Evolutionary conservation across 1,140 invertebrate genomes (phyloP), one percentile per base, ranked within the genome.

Genomic region (Drosophila rufa): DNA sequence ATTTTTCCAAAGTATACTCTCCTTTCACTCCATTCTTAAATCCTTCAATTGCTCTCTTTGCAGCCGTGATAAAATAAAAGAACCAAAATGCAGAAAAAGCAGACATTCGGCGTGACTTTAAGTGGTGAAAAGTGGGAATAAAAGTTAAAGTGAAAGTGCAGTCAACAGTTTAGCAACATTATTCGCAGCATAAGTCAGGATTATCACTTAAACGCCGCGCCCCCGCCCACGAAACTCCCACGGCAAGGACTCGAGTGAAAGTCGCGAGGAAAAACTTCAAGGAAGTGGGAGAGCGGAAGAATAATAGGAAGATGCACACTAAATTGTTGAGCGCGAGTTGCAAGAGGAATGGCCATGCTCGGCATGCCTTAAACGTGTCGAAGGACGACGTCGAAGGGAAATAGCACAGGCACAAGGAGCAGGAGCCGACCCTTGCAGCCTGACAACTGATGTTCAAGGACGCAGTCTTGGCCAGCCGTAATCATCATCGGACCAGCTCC

Each of bases 131-230:
- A 40, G 57, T 25, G 59, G 15, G 9, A 60, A 57, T 53, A 42
- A 42, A 60, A 58, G 59, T 75, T 70, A 36, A 79, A 78, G 79
- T 55, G 53, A 68, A 65, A 69, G 56, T 62, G 62, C 43, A 47
- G 61, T 79, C 77, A 80, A 74, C 69, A 89, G 84, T 83, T 89
- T 83, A 89, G 74, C 77, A 75, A 89, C 76, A 87, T 87, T 89
- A 75, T 89, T 71, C 69, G 66, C 77, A 89, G 84, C 80, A 89
- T 80, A 89, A 89, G 84, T 83, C 84, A 75, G 80, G 80, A 89
- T 89, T 82, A 86, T 86, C 83, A 86, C 82, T 86, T 87, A 80
- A 87, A 78, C 55, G 78, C 57, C 45, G 58, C 43, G 27, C 8
- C 33, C 30, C 45, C 61, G 45, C 30, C 50, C 46, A 38, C 30